Percentiles rank a stretch among this genome's conserved stretches.
These are phyloP conservation scores for Acanthisitta chloris DNA, from an alignment of 2,113 vertebrate genomes.

Conservation along the genomic window DNA sequence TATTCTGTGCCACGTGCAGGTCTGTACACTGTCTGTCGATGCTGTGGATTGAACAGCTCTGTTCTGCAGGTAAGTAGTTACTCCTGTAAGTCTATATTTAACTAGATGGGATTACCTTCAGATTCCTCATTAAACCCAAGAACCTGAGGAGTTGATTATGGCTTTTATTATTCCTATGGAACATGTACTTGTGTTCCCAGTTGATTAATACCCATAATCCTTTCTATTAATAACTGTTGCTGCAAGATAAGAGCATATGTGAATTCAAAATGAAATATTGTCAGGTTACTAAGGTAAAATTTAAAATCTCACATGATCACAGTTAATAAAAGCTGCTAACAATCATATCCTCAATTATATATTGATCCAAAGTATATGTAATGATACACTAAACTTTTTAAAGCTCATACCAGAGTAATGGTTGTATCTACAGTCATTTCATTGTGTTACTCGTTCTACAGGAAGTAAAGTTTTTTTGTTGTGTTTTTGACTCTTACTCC, in stretches of 20 bases:
- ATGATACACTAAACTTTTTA: not conserved
- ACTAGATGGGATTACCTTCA: not conserved
- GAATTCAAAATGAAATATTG: not conserved
- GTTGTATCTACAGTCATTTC: not conserved
- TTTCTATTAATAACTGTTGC: constrained; percentile 39
- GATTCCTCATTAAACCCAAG: constrained; percentile 5
- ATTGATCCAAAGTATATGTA: not conserved
- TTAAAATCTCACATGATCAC: not conserved
- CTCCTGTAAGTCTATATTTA: not conserved
- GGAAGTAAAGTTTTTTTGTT: not conserved
- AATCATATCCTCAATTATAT: not conserved
- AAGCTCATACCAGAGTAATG: not conserved
- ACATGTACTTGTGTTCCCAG: not conserved
- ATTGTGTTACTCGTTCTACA: not conserved
- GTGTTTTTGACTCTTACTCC: not conserved
- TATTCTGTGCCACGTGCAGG: not conserved
- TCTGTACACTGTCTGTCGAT: not conserved
- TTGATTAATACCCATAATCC: constrained; percentile 27
- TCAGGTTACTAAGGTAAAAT: not conserved
- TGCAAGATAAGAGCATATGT: not conserved
- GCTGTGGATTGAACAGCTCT: not conserved
- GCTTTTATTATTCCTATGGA: constrained; percentile 27
- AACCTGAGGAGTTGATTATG: not conserved
- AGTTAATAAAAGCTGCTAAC: not conserved
- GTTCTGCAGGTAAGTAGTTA: not conserved